Percentiles rank a stretch among this genome's conserved stretches.
Conservation (phyloP, 2,797 vertebrate genomes). For the Urosaurus nigricauda region DNA sequence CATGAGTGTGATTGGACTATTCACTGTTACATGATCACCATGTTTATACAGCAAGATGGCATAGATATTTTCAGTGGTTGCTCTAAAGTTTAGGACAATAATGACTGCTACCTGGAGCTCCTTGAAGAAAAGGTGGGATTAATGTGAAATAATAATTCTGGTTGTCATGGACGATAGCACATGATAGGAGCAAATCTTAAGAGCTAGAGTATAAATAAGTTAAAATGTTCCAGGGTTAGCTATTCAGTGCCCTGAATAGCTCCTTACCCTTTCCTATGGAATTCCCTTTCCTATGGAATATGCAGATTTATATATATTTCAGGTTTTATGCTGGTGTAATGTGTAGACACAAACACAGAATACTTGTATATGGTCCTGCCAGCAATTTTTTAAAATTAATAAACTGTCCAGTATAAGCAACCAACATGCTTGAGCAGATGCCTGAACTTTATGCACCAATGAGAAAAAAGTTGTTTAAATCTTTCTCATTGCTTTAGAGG, state of each 20-base stretch:
- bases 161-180: background rate
- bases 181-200: background rate
- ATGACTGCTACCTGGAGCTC: background rate
- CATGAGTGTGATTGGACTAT: too few relatives aligned
- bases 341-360: background rate
- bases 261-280: background rate
- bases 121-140: background rate
- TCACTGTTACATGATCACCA: too few relatives aligned
- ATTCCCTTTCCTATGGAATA: too few relatives aligned
- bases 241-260: background rate
- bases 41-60: too few relatives aligned
- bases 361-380: background rate
- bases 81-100: too few relatives aligned
- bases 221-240: background rate
- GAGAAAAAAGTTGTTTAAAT: background rate
- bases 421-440: background rate
- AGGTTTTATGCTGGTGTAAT: background rate
- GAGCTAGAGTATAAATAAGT: background rate
- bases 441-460: background rate
- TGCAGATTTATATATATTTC: background rate
- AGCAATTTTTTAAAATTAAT: background rate
- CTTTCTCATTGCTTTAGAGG: background rate
- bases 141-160: background rate
- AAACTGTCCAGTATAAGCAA: background rate
- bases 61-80: background rate